Base-by-base conservation (phyloP, 2,797 vertebrate species). In the Clarias fuscus region DNA sequence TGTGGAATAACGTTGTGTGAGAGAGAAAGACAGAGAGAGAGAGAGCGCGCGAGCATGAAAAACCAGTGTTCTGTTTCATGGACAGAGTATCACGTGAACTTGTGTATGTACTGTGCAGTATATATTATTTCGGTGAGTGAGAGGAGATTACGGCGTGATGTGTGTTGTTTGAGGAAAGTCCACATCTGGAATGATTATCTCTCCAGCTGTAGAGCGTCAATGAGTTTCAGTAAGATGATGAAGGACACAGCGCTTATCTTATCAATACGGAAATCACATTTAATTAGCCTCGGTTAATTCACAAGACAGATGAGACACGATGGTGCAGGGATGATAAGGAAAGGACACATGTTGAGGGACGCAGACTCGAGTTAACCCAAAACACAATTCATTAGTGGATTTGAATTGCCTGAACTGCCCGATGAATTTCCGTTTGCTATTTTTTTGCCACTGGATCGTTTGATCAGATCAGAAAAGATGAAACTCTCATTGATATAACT, bases 1-100 rank as follows among this genome's bases (percentile, higher is more conserved):
- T 78, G 72, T 83, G 53, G 81, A 78, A 86, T 83, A 43, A 78
- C 81, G 83, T 33, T 61, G 62, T 78, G 53, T 10, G 43, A 61
- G 70, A 61, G 33, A 37, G 48, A 70, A 10, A 24, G n/a, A 70
- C 13, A 80, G 70, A 62, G 13, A 59, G 14, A 40, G 37, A 64
- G 14, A 24, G 14, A 67, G n/a, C n/a, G n/a, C n/a, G n/a, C n/a
- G n/a, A n/a, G 30, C 3, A 17, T 64, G 78, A 65, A 80, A 4
- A 65, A 15, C 3, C 4, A 27, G 78, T 40, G 18, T 40, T 37
- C 18, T 17, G 33, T 78, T 59, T 72, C 37, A 43, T 43, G 53
- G 53, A 30, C 15, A 10, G 56, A n/a, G 7, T 56, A 11, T 76
- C 18, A 56, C 58, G 11, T 56, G 80, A n/a, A 3, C 58, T 22